Evolutionary conservation across 2,113 vertebrate genomes (phyloP), one percentile per base, ranked within the genome.

Genomic region (Aegypius monachus): DNA sequence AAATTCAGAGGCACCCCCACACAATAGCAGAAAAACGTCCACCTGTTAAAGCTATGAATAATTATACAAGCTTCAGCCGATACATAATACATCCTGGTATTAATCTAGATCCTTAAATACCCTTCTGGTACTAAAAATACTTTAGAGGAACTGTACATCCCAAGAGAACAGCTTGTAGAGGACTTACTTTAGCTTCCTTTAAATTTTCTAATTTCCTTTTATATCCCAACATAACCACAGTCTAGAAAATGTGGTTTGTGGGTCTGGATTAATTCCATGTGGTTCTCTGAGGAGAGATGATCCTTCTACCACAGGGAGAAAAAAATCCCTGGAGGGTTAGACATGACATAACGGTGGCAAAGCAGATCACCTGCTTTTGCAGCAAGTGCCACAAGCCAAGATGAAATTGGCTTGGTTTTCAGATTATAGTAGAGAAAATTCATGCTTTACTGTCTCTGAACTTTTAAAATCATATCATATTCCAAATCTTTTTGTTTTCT

Each of bases 21-120:
- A 89, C 68, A 93, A 89, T 21, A 86, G 25, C 11, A 56, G 80
- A 59, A 38, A 20, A 34, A 19, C 9, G 8, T 7, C 83, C 86
- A 95, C 93, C 94, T 94, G 94, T 93, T 95, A 70, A 91, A 95
- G 72, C 73, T 84, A 94, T 91, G 88, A 97, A 95, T 95, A 95
- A 89, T 92, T 79, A 65, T 26, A 77, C 66, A 87, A 84, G 93
- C 58, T 81, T 89, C 86, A 87, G 73, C 48, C 0, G 67, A 94
- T 89, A 96, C 14, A 85, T 94, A 95, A 97, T 91, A 95, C 88
- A 97, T 95, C 93, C 94, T 89, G 91, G 70, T 82, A 93, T 96
- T 97, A 94, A 86, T 93, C 71, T 94, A 78, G 92, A 90, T 52
- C 89, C 79, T 97, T 91, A 96, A 97, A 95, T 92, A 81, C 55